Evolutionary conservation across 2,797 vertebrate species (phyloP), one percentile per base, ranked within the genome.

Genomic region (Apodemus agrarius): DNA sequence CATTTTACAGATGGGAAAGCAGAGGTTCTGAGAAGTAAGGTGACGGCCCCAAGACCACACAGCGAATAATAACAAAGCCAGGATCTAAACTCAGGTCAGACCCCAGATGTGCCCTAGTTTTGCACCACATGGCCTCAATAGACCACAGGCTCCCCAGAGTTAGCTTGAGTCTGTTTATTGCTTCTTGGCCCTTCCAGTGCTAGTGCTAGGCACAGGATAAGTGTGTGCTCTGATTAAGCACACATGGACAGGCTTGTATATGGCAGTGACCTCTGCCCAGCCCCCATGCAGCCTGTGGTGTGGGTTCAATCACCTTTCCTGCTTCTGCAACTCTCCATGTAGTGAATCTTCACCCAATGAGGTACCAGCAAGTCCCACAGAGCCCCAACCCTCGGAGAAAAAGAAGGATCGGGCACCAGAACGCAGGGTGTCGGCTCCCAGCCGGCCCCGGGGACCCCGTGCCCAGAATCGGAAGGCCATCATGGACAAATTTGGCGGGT

Each of bases 401-500:
- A 97, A 96, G 93, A 97, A 96, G 76, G 97, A 97, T 31, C 96
- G 86, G 31, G 79, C 83, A 0, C 95, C 95, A 0, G 97, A 96
- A 80, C 95, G 61, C 80, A 96, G 97, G 81, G 89, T 92, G 83
- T 46, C 95, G 0, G 94, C 96, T 8, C 91, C 97, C 0, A 19
- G 78, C 24, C 83, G 97, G 86, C 97, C 96, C 24, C 91, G 89
- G 5, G 95, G 95, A 0, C 54, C 95, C 63, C 94, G 94, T 0
- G 96, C 96, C 0, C 97, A 98, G 97, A 96, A 96, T 31, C 98
- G 98, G 96, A 98, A 98, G 4, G 98, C 98, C 97, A 99, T 99
- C 80, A 34, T 98, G 95, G 98, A 99, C 90, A 99, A 98, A 59
- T 99, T 99, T 0, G 98, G 98, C 69, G 98, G 98, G 98, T 99